phyloP scores from a whole-genome alignment of 2,113 vertebrate species.

The Scortum barcoo region DNA sequence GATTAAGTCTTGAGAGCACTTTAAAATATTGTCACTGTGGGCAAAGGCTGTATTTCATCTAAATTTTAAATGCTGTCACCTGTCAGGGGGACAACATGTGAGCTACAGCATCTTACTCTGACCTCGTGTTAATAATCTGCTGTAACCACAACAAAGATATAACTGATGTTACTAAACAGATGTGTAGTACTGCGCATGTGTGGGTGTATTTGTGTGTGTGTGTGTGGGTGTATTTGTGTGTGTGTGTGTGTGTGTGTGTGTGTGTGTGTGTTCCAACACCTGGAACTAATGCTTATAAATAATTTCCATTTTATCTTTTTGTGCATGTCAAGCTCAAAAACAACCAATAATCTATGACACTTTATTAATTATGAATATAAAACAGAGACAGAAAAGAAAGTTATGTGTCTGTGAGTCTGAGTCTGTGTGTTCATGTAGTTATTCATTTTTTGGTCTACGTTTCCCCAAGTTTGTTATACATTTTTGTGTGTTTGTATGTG shows the following conservation, averaged over 20 bases:
- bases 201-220: not conserved
- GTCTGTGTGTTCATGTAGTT: not conserved
- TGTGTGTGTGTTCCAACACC: too few relatives aligned
- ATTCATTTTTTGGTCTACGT: not conserved
- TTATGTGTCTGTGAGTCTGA: not conserved
- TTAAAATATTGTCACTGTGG: not conserved
- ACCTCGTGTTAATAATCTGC: not conserved
- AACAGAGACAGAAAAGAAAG: not conserved
- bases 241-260: not conserved
- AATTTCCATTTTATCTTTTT: slow-evolving; percentile 12
- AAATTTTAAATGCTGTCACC: not conserved
- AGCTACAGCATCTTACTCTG: not conserved
- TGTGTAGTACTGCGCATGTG: not conserved
- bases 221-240: too few relatives aligned
- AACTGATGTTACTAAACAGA: too few relatives aligned
- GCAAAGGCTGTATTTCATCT: not conserved
- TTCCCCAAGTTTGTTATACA: not conserved
- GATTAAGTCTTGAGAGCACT: not conserved
- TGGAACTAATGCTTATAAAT: slow-evolving; percentile 6
- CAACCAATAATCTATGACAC: not conserved
- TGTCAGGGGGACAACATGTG: not conserved
- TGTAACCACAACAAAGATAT: not conserved
- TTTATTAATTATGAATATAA: slow-evolving; percentile 25
- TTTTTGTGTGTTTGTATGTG: not conserved
- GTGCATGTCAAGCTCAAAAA: not conserved